Evolutionary conservation across 2,888 invertebrate genomes (phyloP), one percentile per base, ranked within the genome.

Genomic region (Caenorhabditis sulstoni): DNA sequence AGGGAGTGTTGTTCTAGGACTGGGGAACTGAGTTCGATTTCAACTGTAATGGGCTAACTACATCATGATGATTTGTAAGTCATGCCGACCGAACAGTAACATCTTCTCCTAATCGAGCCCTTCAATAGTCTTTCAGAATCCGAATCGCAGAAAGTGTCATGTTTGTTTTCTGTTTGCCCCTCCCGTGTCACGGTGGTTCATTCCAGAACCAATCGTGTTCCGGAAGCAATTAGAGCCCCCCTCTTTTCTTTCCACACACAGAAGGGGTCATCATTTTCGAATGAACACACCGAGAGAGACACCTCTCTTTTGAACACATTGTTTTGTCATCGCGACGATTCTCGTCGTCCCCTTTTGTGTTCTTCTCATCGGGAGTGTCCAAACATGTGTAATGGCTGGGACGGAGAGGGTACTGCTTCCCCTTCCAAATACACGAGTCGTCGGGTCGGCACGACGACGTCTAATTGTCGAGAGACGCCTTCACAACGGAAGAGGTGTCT

Each of bases 181-280:
- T 29, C 29, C 4, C 7, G 29, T 29, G 4, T 3, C 29, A 3
- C 29, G 29, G 29, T 29, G 29, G 41, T 23, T 22, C 49, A 14
- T 55, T 45, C 53, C 16, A 39, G 44, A 47, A 70, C 61, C 62
- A 70, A 70, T 70, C 70, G 61, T 47, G 47, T 55, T 23, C 71
- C 71, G 71, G 71, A 71, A 71, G 64, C 71, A 71, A 71, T 71
- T 71, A 71, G 71, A 71, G 71, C 71, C 44, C 11, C 11, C 53
- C 70, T 18, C 49, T 29, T 29, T 29, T 29, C 29, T 29, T 29
- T 29, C 29, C 29, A 7, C 29, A 29, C 29, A 29, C 29, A 29
- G 4, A 29, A 39, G 22, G 47, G 59, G 68, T 62, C 70, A 70
- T 62, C 70, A 70, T 47, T 61, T 20, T 59, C 49, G 45, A 55